Conservation (phyloP, 1,140 invertebrate genomes). For the Ooceraea biroi region DNA sequence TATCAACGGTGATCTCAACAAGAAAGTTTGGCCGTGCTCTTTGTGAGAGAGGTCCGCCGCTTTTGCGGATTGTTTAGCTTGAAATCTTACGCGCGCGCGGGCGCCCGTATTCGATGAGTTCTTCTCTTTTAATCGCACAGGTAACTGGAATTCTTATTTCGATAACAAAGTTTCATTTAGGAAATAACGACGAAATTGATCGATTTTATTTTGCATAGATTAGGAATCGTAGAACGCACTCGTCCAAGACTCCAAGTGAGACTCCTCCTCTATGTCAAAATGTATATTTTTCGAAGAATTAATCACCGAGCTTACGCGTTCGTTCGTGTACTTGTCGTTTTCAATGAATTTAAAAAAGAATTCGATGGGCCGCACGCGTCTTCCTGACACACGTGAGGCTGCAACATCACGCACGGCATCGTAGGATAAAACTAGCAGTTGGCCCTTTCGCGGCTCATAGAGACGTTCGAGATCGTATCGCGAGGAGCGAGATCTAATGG, state of each 20-base stretch:
- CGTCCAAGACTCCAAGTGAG: too few relatives aligned
- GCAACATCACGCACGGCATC: neutral
- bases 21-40: conserved; percentile 67
- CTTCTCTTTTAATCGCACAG: neutral
- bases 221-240: too few relatives aligned
- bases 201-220: too few relatives aligned
- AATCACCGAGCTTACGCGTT: too few relatives aligned
- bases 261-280: too few relatives aligned
- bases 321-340: too few relatives aligned
- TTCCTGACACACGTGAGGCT: conserved; percentile 1
- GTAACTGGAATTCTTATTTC: conserved; percentile 23
- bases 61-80: conserved; percentile 60
- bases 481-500: conserved; percentile 67
- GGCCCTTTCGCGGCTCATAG: conserved; percentile 68
- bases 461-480: conserved; percentile 78
- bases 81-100: conserved; percentile 48
- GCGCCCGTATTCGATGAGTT: too few relatives aligned
- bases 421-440: conserved; percentile 34
- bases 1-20: conserved; percentile 71
- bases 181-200: too few relatives aligned
- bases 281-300: too few relatives aligned
- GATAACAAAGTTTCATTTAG: too few relatives aligned
- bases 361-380: conserved; percentile 12
- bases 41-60: conserved; percentile 49
- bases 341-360: too few relatives aligned